Percentiles rank a stretch among this genome's conserved stretches.
Evolutionary conservation across 2,797 vertebrate genomes (phyloP).

Genomic region (Sphenopsis melanotis): DNA sequence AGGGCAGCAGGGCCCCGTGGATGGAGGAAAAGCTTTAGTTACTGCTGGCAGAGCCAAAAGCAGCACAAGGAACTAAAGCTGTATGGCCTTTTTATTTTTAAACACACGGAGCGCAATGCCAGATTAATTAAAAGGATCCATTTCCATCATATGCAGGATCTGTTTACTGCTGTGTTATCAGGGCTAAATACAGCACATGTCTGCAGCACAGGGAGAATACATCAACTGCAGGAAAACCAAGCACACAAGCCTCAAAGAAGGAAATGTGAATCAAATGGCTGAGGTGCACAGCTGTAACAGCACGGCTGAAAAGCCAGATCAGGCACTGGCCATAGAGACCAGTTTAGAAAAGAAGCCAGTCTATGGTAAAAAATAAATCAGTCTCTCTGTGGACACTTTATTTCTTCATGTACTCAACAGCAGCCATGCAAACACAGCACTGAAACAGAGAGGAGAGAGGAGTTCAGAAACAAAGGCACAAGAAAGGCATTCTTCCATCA

Average conservation of each 20-base stretch:
- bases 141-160: neutral
- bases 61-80: neutral
- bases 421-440: neutral
- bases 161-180: neutral
- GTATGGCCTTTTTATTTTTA: neutral
- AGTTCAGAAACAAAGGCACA: neutral
- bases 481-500: neutral
- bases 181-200: neutral
- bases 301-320: neutral
- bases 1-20: neutral
- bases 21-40: neutral
- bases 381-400: neutral
- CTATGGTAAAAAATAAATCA: neutral
- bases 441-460: neutral
- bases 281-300: neutral
- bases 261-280: neutral
- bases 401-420: neutral
- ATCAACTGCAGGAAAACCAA: neutral
- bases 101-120: neutral
- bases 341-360: neutral
- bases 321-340: neutral
- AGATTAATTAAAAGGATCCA: constrained; percentile 6
- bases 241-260: neutral
- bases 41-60: neutral
- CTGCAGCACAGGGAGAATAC: neutral